These are phyloP conservation scores for Periphyllus acericola DNA, from an alignment of 2,888 invertebrate genomes.

Conservation along the genomic window DNA sequence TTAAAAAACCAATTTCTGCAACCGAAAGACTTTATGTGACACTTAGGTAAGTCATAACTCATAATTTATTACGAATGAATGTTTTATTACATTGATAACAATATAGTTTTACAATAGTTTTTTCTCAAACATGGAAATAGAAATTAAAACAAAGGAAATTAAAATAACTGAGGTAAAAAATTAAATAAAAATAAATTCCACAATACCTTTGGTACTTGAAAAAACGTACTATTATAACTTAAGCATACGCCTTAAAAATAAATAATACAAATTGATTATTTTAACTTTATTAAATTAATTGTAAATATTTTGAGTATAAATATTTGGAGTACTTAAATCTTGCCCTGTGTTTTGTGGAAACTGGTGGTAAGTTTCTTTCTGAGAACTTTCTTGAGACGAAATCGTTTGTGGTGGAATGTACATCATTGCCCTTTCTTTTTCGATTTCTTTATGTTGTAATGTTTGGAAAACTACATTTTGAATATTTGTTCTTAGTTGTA, in stretches of 20 bases:
- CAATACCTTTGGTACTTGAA: constrained; percentile 4
- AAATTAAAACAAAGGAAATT: constrained; percentile 31
- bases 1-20: constrained; percentile 1
- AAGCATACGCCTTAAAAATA: constrained; percentile 19
- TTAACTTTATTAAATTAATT: constrained; percentile 8
- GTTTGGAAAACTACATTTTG: no score
- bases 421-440: constrained; percentile 14
- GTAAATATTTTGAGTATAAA: background rate
- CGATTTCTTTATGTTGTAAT: constrained; percentile 11
- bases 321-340: constrained; percentile 2
- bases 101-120: background rate
- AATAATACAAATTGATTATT: background rate
- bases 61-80: constrained; percentile 6
- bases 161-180: no score
- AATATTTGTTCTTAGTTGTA: no score
- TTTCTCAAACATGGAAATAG: constrained; percentile 15
- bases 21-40: constrained; percentile 30
- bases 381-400: no score
- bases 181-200: constrained; percentile 13
- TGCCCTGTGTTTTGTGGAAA: constrained; percentile 8
- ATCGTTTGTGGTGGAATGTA: constrained; percentile 28
- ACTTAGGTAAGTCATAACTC: constrained; percentile 22
- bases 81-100: background rate
- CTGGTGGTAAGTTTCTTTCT: constrained; percentile 11
- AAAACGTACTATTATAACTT: constrained; percentile 7